Percentiles rank a stretch among this genome's conserved stretches.
These are phyloP conservation scores for Nilaparvata lugens DNA, from an alignment of 1,140 invertebrate species.

Conservation along the genomic window DNA sequence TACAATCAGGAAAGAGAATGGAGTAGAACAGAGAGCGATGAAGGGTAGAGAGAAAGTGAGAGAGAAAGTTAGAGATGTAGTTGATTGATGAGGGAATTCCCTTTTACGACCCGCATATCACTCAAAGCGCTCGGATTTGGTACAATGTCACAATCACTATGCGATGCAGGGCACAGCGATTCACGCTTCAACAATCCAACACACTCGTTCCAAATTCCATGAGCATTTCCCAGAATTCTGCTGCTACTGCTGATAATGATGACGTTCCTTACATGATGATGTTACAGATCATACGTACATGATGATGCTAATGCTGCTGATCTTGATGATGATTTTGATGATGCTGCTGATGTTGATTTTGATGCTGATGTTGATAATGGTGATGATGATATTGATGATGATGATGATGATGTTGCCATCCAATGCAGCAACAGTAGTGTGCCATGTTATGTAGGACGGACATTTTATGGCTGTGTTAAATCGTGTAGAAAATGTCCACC, in stretches of 20 bases:
- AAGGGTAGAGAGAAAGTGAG: not conserved
- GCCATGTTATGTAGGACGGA: not conserved
- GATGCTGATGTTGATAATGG: too few species aligned
- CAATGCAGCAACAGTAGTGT: not conserved
- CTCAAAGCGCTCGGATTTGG: not conserved
- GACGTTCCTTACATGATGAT: too few species aligned
- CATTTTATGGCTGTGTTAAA: not conserved
- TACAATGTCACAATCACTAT: not conserved
- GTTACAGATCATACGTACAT: too few species aligned
- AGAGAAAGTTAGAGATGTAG: conserved; percentile 7
- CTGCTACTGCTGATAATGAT: not conserved
- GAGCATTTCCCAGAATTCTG: not conserved
- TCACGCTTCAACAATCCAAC: not conserved
- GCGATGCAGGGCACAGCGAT: not conserved
- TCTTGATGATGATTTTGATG: too few species aligned
- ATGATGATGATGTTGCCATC: too few species aligned
- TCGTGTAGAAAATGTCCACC: too few species aligned
- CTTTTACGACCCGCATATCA: not conserved
- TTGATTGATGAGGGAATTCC: not conserved
- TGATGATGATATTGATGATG: too few species aligned
- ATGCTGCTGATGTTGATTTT: too few species aligned
- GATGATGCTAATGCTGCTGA: too few species aligned
- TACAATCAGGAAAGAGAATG: conserved; percentile 9
- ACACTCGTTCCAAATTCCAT: not conserved
- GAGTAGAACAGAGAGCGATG: not conserved